Evolutionary conservation across 2,113 vertebrate genomes (phyloP), one percentile per base, ranked within the genome.

Genomic region (Dipodomys stephensi): DNA sequence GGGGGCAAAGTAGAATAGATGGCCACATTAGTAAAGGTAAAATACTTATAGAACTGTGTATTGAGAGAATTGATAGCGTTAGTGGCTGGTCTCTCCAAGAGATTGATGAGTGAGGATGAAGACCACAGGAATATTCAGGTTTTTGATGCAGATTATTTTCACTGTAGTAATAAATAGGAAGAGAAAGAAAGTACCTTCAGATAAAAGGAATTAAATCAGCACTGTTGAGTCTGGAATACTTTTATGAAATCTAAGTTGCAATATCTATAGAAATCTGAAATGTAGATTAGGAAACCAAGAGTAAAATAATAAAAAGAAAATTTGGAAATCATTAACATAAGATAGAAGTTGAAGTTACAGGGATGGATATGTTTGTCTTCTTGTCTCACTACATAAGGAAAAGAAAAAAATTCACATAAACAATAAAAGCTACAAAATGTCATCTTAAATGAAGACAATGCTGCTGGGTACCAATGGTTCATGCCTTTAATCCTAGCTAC

Each of bases 61-160:
- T 82, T 65, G 32, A 35, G 46, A 67, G 62, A 64, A 78, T 60
- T 83, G 78, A 44, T 2, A 22, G 19, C 11, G 82, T n/a, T 57
- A 46, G 28, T 69, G 9, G 9, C 15, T 53, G 19, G 83, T 82
- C 27, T 62, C 28, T 78, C 64, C 8, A 65, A 6, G 12, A 10
- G 19, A 57, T 23, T 82, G 44, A 9, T 49, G 4, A 46, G 30
- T 77, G 4, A 87, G 4, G 28, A 57, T 39, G 81, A 68, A 84
- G 32, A 71, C 3, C 1, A 8, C n/a, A 73, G 6, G 12, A 57
- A 60, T 25, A 74, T 39, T 44, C 4, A 30, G 23, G 4, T 23
- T 91, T 95, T 13, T 69, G 57, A 83, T n/a, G 35, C 25, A 91
- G 10, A 6, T 18, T 73, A 30, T 71, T 90, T 89, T 85, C 25